phyloP scores from a whole-genome alignment of 2,888 invertebrate genomes.

The Linhomoeus sp. region DNA sequence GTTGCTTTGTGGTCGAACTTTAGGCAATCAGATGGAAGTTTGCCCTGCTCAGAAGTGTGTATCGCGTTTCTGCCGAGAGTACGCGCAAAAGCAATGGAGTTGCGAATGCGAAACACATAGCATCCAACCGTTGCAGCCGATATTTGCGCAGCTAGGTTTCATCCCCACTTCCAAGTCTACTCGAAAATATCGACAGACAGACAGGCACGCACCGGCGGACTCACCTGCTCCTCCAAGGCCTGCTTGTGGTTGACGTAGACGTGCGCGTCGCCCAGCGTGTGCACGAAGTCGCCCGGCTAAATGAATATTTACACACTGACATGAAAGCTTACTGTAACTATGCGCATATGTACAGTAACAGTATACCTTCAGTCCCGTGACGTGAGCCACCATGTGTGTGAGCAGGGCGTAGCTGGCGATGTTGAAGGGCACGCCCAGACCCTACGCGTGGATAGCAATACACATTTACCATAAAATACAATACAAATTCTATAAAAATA shows the following conservation, averaged over 20 bases:
- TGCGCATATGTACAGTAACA: no score
- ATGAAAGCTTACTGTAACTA: no score
- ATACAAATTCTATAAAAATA: no score
- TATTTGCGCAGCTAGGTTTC: background rate
- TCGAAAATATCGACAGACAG: background rate
- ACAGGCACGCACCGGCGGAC: no score
- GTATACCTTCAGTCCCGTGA: slow-evolving; percentile 73
- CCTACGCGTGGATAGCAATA: no score
- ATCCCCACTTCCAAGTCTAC: background rate
- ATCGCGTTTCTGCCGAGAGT: no score
- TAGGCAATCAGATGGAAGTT: no score
- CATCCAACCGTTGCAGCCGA: background rate
- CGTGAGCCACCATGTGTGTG: slow-evolving; percentile 84
- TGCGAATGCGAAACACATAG: background rate
- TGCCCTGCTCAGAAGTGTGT: no score
- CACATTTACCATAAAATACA: no score
- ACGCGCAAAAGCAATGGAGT: background rate
- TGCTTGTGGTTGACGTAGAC: slow-evolving; percentile 74
- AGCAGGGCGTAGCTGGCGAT: slow-evolving; percentile 86
- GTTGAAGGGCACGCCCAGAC: slow-evolving; percentile 88
- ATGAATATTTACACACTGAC: no score
- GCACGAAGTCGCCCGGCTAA: slow-evolving; percentile 82
- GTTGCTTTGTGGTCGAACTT: background rate
- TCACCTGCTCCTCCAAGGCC: slow-evolving; percentile 54
- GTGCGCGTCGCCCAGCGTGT: slow-evolving; percentile 84